These are phyloP conservation scores for Austrolebias charrua DNA, from an alignment of 2,797 vertebrate genomes.

Conservation along the genomic window DNA sequence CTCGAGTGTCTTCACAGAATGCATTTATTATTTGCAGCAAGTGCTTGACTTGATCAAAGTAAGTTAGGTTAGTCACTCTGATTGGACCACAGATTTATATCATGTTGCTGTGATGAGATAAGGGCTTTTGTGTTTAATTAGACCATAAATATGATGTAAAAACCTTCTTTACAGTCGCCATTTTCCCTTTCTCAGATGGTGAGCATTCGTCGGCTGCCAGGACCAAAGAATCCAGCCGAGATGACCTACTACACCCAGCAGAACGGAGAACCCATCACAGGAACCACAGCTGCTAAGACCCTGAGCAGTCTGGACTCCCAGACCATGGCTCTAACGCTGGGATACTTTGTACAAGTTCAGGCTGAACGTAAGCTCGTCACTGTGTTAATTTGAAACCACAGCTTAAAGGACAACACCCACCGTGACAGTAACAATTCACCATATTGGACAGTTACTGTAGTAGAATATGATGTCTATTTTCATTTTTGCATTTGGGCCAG, in stretches of 20 bases:
- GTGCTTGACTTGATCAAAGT: conserved; percentile 47
- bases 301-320: conserved; percentile 95
- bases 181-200: conserved; percentile 85
- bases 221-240: conserved; percentile 92
- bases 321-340: conserved; percentile 94
- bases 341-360: conserved; percentile 94
- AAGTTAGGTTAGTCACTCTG: conserved; percentile 22
- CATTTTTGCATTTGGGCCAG: too few relatives aligned
- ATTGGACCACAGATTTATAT: conserved; percentile 20
- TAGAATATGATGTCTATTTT: too few relatives aligned
- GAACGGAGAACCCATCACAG: conserved; percentile 87
- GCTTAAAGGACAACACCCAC: too few relatives aligned
- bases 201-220: conserved; percentile 89
- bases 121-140: conserved; percentile 11
- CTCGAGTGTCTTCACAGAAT: conserved; percentile 42
- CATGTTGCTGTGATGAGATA: conserved; percentile 15
- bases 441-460: too few relatives aligned
- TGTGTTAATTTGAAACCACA: too few relatives aligned
- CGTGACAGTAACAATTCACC: too few relatives aligned
- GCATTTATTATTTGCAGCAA: conserved; percentile 43
- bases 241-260: conserved; percentile 93
- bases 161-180: not conserved
- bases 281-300: conserved; percentile 91
- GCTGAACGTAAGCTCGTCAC: conserved; percentile 88
- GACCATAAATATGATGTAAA: not conserved